Conservation (phyloP, 2,113 vertebrate genomes). For the Poicephalus meyeri region DNA sequence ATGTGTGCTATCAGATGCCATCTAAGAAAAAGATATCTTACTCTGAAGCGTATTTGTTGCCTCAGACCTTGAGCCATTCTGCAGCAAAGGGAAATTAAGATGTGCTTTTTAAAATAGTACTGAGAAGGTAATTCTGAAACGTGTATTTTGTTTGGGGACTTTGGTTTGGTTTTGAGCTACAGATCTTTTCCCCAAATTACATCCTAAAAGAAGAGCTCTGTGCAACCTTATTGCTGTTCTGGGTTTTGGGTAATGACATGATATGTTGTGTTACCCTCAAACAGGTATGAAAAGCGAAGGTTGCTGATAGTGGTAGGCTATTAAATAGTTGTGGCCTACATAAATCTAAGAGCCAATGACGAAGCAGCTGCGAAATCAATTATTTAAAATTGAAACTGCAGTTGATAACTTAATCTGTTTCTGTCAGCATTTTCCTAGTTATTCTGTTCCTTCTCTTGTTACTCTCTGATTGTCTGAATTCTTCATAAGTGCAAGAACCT, state of each 20-base stretch:
- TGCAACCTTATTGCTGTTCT: not conserved
- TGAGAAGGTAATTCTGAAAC: not conserved
- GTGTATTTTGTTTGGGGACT: not conserved
- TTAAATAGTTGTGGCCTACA: not conserved
- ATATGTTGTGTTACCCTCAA: not conserved
- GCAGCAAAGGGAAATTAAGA: not conserved
- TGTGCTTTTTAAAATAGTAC: not conserved
- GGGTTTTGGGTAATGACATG: not conserved
- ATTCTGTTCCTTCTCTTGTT: not conserved
- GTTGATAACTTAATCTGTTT: not conserved
- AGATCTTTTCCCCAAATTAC: not conserved
- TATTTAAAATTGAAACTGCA: not conserved
- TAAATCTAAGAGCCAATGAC: not conserved
- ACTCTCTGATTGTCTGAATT: not conserved
- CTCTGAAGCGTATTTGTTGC: not conserved
- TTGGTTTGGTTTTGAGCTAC: not conserved
- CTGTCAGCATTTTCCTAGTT: not conserved
- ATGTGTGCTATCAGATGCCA: constrained; percentile 87
- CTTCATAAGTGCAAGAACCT: not conserved
- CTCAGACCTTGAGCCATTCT: not conserved
- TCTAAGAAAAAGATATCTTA: not conserved
- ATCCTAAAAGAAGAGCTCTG: not conserved
- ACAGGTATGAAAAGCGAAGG: not conserved
- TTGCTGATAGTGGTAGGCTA: not conserved
- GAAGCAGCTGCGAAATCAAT: not conserved